phyloP scores from a whole-genome alignment of 2,113 vertebrate genomes.

The Cebus imitator region DNA sequence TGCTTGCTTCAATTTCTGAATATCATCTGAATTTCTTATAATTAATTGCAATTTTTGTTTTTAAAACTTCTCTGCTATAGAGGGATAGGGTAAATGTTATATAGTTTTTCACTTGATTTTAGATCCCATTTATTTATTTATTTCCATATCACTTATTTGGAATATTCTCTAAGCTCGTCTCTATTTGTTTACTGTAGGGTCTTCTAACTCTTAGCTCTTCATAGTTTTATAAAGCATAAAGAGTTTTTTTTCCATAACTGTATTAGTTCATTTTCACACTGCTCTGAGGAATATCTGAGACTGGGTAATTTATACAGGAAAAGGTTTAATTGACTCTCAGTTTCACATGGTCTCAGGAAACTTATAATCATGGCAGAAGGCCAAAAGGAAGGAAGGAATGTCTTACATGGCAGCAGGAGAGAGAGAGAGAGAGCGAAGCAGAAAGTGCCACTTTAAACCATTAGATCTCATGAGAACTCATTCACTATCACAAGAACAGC shows the following conservation, averaged over 20 bases:
- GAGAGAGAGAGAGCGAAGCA: too few relatives aligned
- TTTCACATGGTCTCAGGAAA: too few relatives aligned
- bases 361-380: too few relatives aligned
- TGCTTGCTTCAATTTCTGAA: neutral
- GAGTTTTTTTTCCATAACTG: neutral
- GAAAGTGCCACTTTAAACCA: too few relatives aligned
- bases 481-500: too few relatives aligned
- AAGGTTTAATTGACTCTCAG: too few relatives aligned
- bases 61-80: neutral
- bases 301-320: too few relatives aligned
- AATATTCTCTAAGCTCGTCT: neutral
- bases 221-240: neutral
- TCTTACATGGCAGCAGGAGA: too few relatives aligned
- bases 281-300: too few relatives aligned
- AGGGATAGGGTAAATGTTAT: accelerated
- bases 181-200: neutral
- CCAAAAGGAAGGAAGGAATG: too few relatives aligned
- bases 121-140: neutral
- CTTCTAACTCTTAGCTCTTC: neutral
- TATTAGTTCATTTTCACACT: too few relatives aligned
- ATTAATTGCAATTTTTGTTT: neutral
- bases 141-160: neutral
- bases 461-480: too few relatives aligned
- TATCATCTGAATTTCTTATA: neutral
- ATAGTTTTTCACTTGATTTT: neutral